phyloP scores from a whole-genome alignment of 2,888 invertebrate species.

The Athetis lepigone region DNA sequence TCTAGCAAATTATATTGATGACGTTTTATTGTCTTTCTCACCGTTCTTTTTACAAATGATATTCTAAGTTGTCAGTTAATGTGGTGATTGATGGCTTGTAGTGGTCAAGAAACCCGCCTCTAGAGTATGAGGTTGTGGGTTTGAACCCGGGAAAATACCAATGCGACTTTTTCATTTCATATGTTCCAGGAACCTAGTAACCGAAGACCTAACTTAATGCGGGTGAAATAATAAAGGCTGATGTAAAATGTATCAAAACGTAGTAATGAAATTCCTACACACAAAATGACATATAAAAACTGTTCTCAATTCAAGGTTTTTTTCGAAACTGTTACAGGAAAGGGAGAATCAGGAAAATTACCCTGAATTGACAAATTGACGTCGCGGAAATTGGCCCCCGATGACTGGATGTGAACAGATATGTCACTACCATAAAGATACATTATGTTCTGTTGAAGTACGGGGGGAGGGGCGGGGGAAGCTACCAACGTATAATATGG shows the following conservation, averaged over 20 bases:
- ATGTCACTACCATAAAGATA: slow-evolving; percentile 18
- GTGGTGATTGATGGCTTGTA: too few species aligned
- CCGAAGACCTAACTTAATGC: too few species aligned
- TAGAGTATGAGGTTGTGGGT: too few species aligned
- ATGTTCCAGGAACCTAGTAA: too few species aligned
- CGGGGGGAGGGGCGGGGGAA: background rate
- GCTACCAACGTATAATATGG: background rate
- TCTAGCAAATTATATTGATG: too few species aligned
- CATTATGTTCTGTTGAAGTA: slow-evolving; percentile 3
- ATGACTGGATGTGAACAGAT: slow-evolving; percentile 20
- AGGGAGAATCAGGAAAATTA: slow-evolving; percentile 20
- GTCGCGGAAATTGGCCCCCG: slow-evolving; percentile 28
- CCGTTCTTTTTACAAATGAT: too few species aligned
- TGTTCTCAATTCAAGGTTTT: background rate
- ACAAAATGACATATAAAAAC: background rate
- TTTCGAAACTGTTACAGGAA: slow-evolving; percentile 7
- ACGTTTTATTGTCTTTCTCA: too few species aligned
- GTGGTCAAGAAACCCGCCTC: too few species aligned
- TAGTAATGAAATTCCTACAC: background rate
- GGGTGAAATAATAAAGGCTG: too few species aligned
- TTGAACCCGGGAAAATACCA: too few species aligned
- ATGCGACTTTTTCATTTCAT: too few species aligned
- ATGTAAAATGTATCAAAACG: background rate
- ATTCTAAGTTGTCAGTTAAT: too few species aligned
- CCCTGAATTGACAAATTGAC: slow-evolving; percentile 34